Conservation (phyloP, 1,140 invertebrate genomes). For the Lepidurus arcticus region DNA sequence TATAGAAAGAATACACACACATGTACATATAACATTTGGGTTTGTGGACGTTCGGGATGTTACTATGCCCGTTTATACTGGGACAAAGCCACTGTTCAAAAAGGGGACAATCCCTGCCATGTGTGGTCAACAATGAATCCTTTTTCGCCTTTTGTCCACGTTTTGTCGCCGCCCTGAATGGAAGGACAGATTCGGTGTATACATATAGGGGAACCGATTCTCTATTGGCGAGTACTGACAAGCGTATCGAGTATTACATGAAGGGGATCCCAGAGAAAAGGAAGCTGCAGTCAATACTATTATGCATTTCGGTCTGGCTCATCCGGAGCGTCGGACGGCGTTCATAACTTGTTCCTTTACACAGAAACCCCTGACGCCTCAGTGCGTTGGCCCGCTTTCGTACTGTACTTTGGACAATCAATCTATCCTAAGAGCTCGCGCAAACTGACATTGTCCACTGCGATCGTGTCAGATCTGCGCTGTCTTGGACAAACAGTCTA, state of each 20-base stretch:
- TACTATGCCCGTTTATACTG: not conserved
- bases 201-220: not conserved
- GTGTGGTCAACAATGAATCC: conserved; percentile 1
- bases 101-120: conserved; percentile 17
- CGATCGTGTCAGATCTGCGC: conserved; percentile 1
- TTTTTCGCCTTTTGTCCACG: not conserved
- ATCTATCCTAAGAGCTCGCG: not conserved
- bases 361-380: not conserved
- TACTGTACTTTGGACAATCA: not conserved
- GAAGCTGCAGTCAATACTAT: conserved; percentile 8
- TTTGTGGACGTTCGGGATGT: not conserved
- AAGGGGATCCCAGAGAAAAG: conserved; percentile 2
- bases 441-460: conserved; percentile 14
- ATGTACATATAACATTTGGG: not conserved
- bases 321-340: not conserved
- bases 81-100: not conserved
- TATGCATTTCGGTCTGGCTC: not conserved
- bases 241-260: not conserved
- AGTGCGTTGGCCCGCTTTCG: not conserved
- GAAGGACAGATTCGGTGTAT: not conserved
- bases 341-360: not conserved
- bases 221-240: conserved; percentile 8
- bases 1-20: not conserved
- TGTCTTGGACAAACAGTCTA: not conserved
- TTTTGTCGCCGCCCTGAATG: not conserved